phyloP scores from a whole-genome alignment of 2,797 vertebrate genomes.

The Echeneis naucrates region DNA sequence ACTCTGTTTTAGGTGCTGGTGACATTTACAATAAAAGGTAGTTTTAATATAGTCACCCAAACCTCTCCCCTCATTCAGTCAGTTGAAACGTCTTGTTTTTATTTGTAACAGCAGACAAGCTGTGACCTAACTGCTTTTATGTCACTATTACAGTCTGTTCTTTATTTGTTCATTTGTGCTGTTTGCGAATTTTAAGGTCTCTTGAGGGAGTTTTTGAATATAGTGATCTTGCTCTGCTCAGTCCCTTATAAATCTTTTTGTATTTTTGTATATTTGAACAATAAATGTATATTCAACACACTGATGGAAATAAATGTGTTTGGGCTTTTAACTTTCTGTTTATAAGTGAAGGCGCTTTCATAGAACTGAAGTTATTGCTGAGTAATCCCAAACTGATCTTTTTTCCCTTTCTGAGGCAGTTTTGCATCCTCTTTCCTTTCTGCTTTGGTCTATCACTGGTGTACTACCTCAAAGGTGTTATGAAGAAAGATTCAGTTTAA shows the following conservation, averaged over 20 bases:
- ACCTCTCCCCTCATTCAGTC: conserved; percentile 17
- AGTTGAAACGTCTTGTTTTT: conserved; percentile 56
- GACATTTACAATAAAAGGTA: conserved; percentile 45
- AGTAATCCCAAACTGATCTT: conserved; percentile 13
- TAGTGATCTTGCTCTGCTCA: conserved; percentile 49
- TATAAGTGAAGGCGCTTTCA: conserved; percentile 52
- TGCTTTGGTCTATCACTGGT: conserved; percentile 58
- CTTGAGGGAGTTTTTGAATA: conserved; percentile 55
- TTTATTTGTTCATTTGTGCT: conserved; percentile 51
- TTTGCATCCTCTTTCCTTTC: conserved; percentile 36
- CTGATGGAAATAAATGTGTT: conserved; percentile 67
- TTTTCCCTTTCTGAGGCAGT: conserved; percentile 12
- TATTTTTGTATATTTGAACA: conserved; percentile 80
- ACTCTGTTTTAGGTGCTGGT: conserved; percentile 65
- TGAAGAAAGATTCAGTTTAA: conserved; percentile 50
- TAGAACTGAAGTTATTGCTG: conserved; percentile 26
- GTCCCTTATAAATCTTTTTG: conserved; percentile 64
- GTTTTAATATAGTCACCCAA: conserved; percentile 49
- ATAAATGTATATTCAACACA: conserved; percentile 77
- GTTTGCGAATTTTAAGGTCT: conserved; percentile 68
- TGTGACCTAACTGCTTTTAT: conserved; percentile 67
- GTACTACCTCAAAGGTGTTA: conserved; percentile 79
- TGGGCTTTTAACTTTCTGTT: conserved; percentile 68
- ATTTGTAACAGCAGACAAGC: conserved; percentile 53
- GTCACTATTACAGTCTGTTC: conserved; percentile 50